phyloP scores from a whole-genome alignment of 2,113 vertebrate species.

The Passer domesticus region DNA sequence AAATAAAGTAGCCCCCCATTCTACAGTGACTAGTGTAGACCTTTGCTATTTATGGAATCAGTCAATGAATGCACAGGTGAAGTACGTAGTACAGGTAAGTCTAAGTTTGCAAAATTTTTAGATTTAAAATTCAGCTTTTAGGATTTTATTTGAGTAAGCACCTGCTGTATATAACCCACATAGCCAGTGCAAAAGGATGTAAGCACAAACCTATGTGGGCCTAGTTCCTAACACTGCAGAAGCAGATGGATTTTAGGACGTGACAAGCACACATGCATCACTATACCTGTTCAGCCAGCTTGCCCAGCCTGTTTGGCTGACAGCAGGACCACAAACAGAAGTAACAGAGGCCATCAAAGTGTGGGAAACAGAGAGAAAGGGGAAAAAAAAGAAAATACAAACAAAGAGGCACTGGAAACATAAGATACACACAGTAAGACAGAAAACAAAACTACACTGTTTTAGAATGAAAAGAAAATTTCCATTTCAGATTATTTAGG shows the following conservation, averaged over 20 bases:
- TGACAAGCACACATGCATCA: conserved; percentile 67
- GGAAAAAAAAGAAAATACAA: conserved; percentile 72
- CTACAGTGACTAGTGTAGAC: not conserved
- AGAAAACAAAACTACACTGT: conserved; percentile 52
- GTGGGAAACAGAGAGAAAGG: conserved; percentile 74
- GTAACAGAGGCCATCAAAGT: conserved; percentile 80
- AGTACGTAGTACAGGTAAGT: not conserved
- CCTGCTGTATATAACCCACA: not conserved
- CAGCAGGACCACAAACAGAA: conserved; percentile 76
- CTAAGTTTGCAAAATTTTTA: not conserved
- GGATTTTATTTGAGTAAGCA: not conserved
- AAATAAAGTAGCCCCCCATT: not conserved
- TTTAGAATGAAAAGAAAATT: conserved; percentile 14
- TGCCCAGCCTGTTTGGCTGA: conserved; percentile 98
- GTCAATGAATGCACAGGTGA: not conserved
- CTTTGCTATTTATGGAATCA: not conserved
- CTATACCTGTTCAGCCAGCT: conserved; percentile 96
- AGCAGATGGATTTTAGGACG: not conserved
- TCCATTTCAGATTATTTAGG: not conserved
- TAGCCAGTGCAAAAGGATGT: not conserved
- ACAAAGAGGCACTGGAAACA: conserved; percentile 74
- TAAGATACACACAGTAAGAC: conserved; percentile 66
- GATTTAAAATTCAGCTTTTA: not conserved
- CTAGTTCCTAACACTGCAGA: not conserved
- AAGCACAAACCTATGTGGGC: not conserved